Evolutionary conservation across 2,888 invertebrate genomes (phyloP).

Genomic region (Zaprionus obscuricornis): DNA sequence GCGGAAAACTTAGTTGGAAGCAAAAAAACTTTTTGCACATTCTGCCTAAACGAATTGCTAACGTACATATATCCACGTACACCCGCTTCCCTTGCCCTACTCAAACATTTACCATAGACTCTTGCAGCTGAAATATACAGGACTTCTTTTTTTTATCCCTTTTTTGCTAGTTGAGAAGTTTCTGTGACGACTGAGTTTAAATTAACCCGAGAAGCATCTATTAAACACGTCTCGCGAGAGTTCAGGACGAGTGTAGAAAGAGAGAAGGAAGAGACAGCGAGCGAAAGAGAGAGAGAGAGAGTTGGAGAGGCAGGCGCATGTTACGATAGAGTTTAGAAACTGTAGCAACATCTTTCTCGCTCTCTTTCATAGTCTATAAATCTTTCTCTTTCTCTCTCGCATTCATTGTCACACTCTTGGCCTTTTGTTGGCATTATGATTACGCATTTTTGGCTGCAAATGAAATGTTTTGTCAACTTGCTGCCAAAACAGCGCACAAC

Average conservation of each 20-base stretch:
- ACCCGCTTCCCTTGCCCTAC: too few species aligned
- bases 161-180: conserved; percentile 32
- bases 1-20: conserved; percentile 13
- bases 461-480: conserved; percentile 75
- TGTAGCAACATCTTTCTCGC: too few species aligned
- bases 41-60: too few species aligned
- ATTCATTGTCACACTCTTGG: not conserved
- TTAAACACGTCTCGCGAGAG: conserved; percentile 20
- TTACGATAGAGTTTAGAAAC: too few species aligned
- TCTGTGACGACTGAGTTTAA: conserved; percentile 28
- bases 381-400: not conserved
- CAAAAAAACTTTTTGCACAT: not conserved
- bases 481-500: conserved; percentile 70
- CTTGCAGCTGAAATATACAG: too few species aligned
- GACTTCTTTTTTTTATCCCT: too few species aligned
- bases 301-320: too few species aligned
- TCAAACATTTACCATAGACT: too few species aligned
- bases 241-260: too few species aligned
- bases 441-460: conserved; percentile 63
- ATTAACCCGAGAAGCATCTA: conserved; percentile 30
- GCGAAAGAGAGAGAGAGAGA: not conserved
- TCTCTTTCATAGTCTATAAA: not conserved
- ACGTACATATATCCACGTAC: too few species aligned
- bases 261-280: too few species aligned
- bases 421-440: conserved; percentile 54